Evolutionary conservation across 2,113 vertebrate genomes (phyloP), one percentile per base, ranked within the genome.

Genomic region (Loxodonta africana): DNA sequence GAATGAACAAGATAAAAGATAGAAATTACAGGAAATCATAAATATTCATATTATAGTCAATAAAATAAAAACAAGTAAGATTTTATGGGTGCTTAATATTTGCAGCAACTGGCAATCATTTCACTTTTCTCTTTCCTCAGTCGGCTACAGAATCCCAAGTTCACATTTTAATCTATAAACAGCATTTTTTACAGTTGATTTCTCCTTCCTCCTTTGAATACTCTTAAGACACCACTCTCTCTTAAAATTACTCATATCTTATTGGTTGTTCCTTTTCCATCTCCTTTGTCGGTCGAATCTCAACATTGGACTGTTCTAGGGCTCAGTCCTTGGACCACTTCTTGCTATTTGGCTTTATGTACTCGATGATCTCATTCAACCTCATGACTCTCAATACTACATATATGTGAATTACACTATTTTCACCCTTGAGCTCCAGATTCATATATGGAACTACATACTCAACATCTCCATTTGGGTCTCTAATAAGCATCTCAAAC

Each of bases 1-100:
- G 77, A 97, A 85, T 88, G 94, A 95, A 84, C 88, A 78, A 83
- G 65, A 95, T 60, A 88, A 89, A 95, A 96, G 87, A 89, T 86
- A 83, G 30, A 69, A 11, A 95, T 91, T 88, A 26, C 44, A 92
- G 88, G 76, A 96, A 97, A 97, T 95, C 84, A 84, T 78, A 88
- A 95, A n/a, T 86, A 94, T 76, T 97, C 67, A 94, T n/a, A 86
- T 95, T 46, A 74, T n/a, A 92, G 84, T 83, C 88, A 92, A 78
- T 96, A 94, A 67, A 92, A 92, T 23, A 8, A 78, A 92, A 94
- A 90, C 46, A 95, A 53, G 28, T 51, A 80, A 88, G 41, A 85
- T 95, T 88, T 78, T 71, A 41, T 41, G 71, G 82, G n/a, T 63
- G 7, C 67, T 88, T 90, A 51, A 65, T 73, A 53, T 96, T 88